Evolutionary conservation across 2,888 invertebrate species (phyloP).

Genomic region (Trilocha varians): DNA sequence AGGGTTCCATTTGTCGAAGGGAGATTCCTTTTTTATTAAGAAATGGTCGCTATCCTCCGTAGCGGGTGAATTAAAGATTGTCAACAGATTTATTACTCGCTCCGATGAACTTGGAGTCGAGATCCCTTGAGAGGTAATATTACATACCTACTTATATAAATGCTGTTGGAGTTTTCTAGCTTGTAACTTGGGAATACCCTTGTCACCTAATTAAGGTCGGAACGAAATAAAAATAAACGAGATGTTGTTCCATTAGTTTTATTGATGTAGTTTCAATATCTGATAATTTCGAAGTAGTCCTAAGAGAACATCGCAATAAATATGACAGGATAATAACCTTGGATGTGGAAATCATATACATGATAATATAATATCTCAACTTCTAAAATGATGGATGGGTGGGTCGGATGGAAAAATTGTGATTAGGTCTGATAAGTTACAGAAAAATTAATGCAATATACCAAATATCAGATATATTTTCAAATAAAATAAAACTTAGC

Average conservation of each 20-base stretch:
- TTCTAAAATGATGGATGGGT: too few species aligned
- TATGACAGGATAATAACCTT: too few species aligned
- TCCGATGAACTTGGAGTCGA: constrained; percentile 50
- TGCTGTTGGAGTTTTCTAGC: constrained; percentile 16
- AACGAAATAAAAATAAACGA: constrained; percentile 8
- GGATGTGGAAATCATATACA: too few species aligned
- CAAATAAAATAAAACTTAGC: too few species aligned
- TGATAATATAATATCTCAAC: too few species aligned
- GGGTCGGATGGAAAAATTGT: too few species aligned
- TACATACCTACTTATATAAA: constrained; percentile 12
- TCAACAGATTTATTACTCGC: constrained; percentile 71
- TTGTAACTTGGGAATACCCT: constrained; percentile 19
- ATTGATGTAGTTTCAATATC: neutral
- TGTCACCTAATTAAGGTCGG: constrained; percentile 18
- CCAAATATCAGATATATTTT: too few species aligned
- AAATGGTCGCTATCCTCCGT: constrained; percentile 33
- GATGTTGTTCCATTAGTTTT: neutral
- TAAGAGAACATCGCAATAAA: too few species aligned
- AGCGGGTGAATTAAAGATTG: constrained; percentile 65
- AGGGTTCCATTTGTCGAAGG: constrained; percentile 10
- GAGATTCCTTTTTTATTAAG: constrained; percentile 43
- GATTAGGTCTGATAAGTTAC: too few species aligned
- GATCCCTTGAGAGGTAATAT: constrained; percentile 36
- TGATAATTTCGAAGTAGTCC: too few species aligned
- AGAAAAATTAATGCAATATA: too few species aligned